phyloP scores from a whole-genome alignment of 2,113 vertebrate genomes.

The Morone saxatilis region DNA sequence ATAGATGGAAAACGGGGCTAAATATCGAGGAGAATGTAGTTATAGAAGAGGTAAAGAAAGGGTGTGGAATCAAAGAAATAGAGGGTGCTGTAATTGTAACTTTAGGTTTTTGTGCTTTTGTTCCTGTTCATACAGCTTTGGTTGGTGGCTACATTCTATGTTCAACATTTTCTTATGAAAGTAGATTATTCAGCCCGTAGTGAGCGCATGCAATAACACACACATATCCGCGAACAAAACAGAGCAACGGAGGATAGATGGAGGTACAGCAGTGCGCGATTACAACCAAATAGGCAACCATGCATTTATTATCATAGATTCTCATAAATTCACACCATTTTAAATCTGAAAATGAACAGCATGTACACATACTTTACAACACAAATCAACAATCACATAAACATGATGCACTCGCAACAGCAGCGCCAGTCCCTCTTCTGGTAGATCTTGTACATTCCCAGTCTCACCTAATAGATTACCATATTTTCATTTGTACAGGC shows the following conservation, averaged over 20 bases:
- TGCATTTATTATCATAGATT: conserved; percentile 67
- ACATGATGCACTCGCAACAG: conserved; percentile 42
- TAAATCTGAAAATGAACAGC: conserved; percentile 57
- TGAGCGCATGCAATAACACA: background rate
- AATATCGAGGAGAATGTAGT: conserved; percentile 45
- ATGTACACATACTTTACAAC: conserved; percentile 21
- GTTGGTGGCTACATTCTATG: too few species aligned
- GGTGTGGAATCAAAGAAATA: background rate
- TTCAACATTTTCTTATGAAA: background rate
- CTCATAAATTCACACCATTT: conserved; percentile 63
- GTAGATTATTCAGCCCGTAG: background rate
- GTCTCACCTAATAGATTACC: conserved; percentile 59
- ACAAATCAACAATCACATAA: conserved; percentile 22
- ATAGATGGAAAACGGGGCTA: conserved; percentile 27
- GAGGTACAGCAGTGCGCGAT: conserved; percentile 37
- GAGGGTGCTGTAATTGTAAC: conserved; percentile 3
- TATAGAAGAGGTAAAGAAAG: conserved; percentile 47
- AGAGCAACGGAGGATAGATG: conserved; percentile 7
- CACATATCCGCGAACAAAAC: background rate
- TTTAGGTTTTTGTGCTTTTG: background rate
- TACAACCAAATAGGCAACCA: conserved; percentile 42
- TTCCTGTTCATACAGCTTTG: background rate
- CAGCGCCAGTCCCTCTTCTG: conserved; percentile 17
- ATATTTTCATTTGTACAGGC: conserved; percentile 46
- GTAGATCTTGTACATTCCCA: conserved; percentile 37